These are phyloP conservation scores for Drosophila mayaguana DNA, from an alignment of 2,888 invertebrate species.

Conservation along the genomic window DNA sequence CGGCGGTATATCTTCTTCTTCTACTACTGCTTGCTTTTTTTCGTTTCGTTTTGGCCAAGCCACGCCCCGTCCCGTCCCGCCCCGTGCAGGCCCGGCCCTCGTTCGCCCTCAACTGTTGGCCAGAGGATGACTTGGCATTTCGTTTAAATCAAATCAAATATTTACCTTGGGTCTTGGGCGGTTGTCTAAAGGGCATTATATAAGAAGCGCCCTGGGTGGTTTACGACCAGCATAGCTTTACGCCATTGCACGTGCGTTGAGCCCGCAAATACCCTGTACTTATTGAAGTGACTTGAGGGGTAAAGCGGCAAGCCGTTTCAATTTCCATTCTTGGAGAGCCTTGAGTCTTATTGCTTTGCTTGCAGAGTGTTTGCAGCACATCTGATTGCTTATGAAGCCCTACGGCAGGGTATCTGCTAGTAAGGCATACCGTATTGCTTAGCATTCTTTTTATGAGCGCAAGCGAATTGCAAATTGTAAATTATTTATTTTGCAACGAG, in stretches of 20 bases:
- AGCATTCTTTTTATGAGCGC: constrained; percentile 26
- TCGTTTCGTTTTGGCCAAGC: constrained; percentile 9
- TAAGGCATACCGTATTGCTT: background rate
- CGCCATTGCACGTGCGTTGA: background rate
- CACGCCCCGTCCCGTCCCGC: constrained; percentile 8
- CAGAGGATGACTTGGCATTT: constrained; percentile 67
- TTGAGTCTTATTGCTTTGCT: background rate
- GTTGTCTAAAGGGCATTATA: constrained; percentile 59
- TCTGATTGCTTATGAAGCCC: background rate
- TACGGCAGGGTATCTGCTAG: background rate
- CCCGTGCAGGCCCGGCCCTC: background rate
- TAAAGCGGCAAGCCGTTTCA: too few relatives aligned
- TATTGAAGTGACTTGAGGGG: background rate
- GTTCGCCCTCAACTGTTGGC: constrained; percentile 9
- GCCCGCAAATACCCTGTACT: constrained; percentile 4
- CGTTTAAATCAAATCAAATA: constrained; percentile 77
- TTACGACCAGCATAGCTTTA: constrained; percentile 41
- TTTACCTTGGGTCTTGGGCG: constrained; percentile 57
- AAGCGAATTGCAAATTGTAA: constrained; percentile 37
- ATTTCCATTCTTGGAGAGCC: background rate
- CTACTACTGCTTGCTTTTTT: background rate
- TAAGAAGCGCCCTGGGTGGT: constrained; percentile 73
- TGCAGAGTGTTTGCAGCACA: background rate
- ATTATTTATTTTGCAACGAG: constrained; percentile 18
- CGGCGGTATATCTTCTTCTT: background rate